Base-by-base conservation (phyloP, 2,797 vertebrate genomes). In the Sebastes matsubarae region DNA sequence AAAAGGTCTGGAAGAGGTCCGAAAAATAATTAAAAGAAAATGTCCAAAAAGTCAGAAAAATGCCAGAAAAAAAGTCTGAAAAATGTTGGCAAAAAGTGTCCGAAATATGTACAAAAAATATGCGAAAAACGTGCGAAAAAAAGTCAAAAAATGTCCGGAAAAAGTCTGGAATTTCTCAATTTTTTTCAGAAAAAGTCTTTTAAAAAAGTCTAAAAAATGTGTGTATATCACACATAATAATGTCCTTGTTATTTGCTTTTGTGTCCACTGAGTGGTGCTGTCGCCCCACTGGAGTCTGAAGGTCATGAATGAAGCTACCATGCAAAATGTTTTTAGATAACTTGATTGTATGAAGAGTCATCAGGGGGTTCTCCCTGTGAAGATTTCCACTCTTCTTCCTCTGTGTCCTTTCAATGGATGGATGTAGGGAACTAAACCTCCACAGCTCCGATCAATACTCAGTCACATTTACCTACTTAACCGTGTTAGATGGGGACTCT, bases 401-500 rank as follows among this genome's bases (percentile, higher is more conserved):
- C 13, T 61, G 60, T 75, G 89, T 88, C 84, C 88, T 87, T 75
- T 79, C 65, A 74, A 29, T 30, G 64, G 42, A 73, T 59, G 52
- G 29, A 82, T 79, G 58, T 13, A 38, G 32, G 64, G 81, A 86
- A 66, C 59, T 52, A 75, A 85, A 80, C 55, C 82, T 68, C 63
- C 60, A 25, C 77, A 29, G 75, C 64, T 46, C 6, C 0, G 77
- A 92, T 94, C 92, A 81, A 94, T 93, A 93, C 60, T 86, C 87
- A 89, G 92, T 93, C 91, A 89, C 89, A 92, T 93, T 91, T 92
- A 88, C 88, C 86, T 90, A 85, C 86, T 92, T 88, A 89, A 82
- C 60, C 0, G 42, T 68, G 85, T 84, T 85, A 64, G 76, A 81
- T 22, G 68, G 36, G 60, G 75, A 73, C 60, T 57, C 74, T 58